A percentile compares a stretch with the other conserved stretches of the same genome.
Evolutionary conservation across 1,140 invertebrate species (phyloP).

Genomic region (Sarcophaga peregrina): DNA sequence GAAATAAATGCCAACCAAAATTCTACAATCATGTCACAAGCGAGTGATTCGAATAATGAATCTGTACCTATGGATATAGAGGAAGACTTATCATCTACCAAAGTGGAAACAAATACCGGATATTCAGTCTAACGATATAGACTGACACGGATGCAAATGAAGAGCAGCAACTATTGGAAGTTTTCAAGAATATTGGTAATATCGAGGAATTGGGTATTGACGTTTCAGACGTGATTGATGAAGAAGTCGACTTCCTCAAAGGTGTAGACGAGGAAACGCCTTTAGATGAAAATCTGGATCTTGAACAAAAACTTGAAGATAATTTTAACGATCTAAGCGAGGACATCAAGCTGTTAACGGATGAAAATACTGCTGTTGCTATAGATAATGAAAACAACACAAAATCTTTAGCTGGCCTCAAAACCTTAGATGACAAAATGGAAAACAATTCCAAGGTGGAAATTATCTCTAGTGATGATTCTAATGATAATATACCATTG

Average conservation of each 20-base stretch:
- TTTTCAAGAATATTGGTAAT: conserved; percentile 60
- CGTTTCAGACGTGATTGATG: conserved; percentile 57
- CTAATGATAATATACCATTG: conserved; percentile 58
- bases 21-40: not conserved
- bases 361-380: not conserved
- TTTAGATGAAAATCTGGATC: conserved; percentile 54
- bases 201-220: conserved; percentile 64
- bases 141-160: conserved; percentile 56
- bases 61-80: conserved; percentile 43
- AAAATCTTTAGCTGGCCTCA: not conserved
- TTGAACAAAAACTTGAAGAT: conserved; percentile 47
- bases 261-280: conserved; percentile 50
- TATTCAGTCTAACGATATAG: conserved; percentile 28
- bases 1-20: not conserved
- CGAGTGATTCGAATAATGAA: conserved; percentile 44
- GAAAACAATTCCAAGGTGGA: conserved; percentile 49
- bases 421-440: conserved; percentile 20
- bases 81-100: not conserved
- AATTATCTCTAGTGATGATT: conserved; percentile 59
- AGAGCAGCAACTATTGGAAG: conserved; percentile 58
- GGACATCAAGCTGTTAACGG: not conserved
- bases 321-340: not conserved
- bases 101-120: conserved; percentile 38
- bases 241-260: conserved; percentile 58
- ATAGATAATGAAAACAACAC: not conserved